phyloP scores from a whole-genome alignment of 1,140 invertebrate species.

The Calycopis cecrops region DNA sequence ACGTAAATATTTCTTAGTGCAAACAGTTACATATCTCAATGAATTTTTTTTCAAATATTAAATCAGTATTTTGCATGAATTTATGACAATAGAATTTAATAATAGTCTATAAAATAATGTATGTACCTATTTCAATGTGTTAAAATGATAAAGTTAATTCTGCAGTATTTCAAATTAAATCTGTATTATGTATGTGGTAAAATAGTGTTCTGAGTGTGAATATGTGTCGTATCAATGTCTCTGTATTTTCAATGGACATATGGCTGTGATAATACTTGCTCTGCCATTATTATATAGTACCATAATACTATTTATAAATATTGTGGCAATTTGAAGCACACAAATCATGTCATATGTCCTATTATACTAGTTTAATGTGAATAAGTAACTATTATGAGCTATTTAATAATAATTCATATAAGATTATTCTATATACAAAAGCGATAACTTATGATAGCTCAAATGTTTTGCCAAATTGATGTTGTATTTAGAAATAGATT shows the following conservation, averaged over 20 bases:
- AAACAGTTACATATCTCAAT: not conserved
- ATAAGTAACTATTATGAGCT: too few species aligned
- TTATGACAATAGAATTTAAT: not conserved
- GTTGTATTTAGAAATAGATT: conserved; percentile 15
- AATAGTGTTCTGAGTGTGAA: conserved; percentile 3
- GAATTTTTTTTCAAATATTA: not conserved
- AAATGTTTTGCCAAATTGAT: conserved; percentile 26
- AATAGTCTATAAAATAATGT: conserved; percentile 10
- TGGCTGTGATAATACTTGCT: too few species aligned
- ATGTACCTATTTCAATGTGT: conserved; percentile 6
- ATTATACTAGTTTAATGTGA: too few species aligned
- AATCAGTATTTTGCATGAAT: conserved; percentile 17
- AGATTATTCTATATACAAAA: too few species aligned
- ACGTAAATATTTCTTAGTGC: not conserved
- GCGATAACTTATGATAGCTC: conserved; percentile 16
- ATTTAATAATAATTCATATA: conserved; percentile 4
- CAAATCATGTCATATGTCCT: too few species aligned
- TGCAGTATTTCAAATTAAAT: conserved; percentile 1
- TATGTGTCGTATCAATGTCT: conserved; percentile 1
- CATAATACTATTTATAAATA: too few species aligned
- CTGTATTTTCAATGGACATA: not conserved
- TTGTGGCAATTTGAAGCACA: too few species aligned
- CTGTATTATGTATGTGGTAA: not conserved
- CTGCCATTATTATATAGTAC: too few species aligned
- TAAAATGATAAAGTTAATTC: not conserved